phyloP scores from a whole-genome alignment of 2,888 invertebrate genomes.

The Ennomos fuscantarius region DNA sequence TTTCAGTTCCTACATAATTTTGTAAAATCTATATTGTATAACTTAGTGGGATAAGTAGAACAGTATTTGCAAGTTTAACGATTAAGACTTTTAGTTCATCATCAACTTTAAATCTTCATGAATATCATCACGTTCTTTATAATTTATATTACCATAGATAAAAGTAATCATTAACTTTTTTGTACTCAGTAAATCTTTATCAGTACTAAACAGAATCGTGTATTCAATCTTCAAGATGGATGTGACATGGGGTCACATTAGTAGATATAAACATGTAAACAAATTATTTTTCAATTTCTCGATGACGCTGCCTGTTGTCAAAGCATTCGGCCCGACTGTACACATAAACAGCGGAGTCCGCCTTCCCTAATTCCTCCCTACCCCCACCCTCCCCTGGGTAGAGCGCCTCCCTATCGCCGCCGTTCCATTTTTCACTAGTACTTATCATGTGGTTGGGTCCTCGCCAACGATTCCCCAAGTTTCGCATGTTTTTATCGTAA shows the following conservation, averaged over 20 bases:
- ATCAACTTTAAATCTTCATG: no score
- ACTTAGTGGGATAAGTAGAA: no score
- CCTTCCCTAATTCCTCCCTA: slow-evolving; percentile 40
- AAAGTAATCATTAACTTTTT: background rate
- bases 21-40: background rate
- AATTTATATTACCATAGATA: no score
- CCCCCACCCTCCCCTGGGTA: slow-evolving; percentile 8
- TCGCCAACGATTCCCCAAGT: slow-evolving; percentile 49
- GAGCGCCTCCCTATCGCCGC: slow-evolving; percentile 43
- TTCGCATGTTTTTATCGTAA: slow-evolving; percentile 64
- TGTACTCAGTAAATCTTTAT: background rate
- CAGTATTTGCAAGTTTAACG: no score
- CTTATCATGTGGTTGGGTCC: slow-evolving; percentile 59
- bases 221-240: no score
- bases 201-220: slow-evolving; percentile 3
- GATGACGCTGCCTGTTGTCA: slow-evolving; percentile 74
- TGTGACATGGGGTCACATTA: background rate
- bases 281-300: slow-evolving; percentile 74
- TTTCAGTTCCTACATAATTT: slow-evolving; percentile 13
- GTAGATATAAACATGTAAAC: slow-evolving; percentile 45
- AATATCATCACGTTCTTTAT: no score
- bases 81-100: background rate
- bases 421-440: slow-evolving; percentile 73
- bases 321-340: slow-evolving; percentile 67
- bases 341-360: slow-evolving; percentile 73